Conservation (phyloP, 1,140 invertebrate species). For the Teleogryllus occipitalis region DNA sequence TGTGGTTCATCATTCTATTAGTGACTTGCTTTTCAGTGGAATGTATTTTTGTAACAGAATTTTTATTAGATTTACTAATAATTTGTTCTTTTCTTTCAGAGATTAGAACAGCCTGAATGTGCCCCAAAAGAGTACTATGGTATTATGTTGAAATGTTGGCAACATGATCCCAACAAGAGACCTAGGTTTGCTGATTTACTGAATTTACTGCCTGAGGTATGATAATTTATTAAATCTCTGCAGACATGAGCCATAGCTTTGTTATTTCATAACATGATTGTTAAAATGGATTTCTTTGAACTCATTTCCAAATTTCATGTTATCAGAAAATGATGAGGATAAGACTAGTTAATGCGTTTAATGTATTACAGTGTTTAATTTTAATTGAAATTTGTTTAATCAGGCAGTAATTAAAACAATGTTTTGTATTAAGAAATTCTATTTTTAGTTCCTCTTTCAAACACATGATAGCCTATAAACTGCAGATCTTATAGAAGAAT, state of each 20-base stretch:
- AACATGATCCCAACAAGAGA: conserved; percentile 78
- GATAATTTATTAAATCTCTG: conserved; percentile 11
- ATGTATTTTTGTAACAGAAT: not conserved
- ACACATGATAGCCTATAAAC: not conserved
- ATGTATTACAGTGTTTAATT: too few species aligned
- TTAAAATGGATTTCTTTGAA: too few species aligned
- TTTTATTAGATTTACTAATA: not conserved
- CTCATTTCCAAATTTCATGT: too few species aligned
- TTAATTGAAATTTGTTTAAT: not conserved
- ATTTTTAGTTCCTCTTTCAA: too few species aligned
- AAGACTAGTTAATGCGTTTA: too few species aligned
- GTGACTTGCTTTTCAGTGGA: not conserved
- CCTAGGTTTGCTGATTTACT: conserved; percentile 86
- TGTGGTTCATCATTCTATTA: not conserved
- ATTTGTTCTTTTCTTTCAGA: conserved; percentile 38
- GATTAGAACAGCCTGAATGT: conserved; percentile 85
- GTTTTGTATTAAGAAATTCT: conserved; percentile 7
- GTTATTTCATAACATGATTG: too few species aligned
- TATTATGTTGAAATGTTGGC: conserved; percentile 93
- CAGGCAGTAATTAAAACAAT: not conserved
- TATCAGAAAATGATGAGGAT: too few species aligned
- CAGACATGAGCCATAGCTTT: too few species aligned
- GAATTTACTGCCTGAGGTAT: conserved; percentile 64
- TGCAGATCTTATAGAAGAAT: conserved; percentile 3
- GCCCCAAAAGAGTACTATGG: conserved; percentile 90